A percentile compares a stretch with the other conserved stretches of the same genome.
Evolutionary conservation across 2,113 vertebrate species (phyloP).

Genomic region (Capra hircus): DNA sequence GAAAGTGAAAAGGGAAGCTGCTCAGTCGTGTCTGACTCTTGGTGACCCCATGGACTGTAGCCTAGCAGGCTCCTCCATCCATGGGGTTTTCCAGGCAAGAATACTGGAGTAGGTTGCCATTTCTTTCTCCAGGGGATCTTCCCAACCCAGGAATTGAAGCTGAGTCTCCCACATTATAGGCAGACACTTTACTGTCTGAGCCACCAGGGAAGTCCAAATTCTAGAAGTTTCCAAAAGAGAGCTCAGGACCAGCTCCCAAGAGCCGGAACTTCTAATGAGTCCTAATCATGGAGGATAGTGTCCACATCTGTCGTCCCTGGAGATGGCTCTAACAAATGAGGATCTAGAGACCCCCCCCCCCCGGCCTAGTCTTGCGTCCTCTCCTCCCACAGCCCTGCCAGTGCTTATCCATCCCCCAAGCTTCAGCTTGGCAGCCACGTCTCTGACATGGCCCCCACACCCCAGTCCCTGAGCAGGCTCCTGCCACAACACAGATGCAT

Average conservation of each 20-base stretch:
- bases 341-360: neutral
- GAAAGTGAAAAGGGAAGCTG: neutral
- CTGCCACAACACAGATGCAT: neutral
- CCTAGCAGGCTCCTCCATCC: neutral
- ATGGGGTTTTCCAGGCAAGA: neutral
- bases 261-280: neutral
- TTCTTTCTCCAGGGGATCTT: neutral
- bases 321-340: neutral
- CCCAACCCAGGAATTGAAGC: neutral
- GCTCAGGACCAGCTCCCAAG: neutral
- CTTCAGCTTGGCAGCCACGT: neutral
- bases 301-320: neutral
- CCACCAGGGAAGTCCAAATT: neutral
- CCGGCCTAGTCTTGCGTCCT: neutral
- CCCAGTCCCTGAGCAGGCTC: neutral
- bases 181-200: neutral
- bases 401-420: neutral
- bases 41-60: neutral
- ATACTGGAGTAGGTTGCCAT: neutral
- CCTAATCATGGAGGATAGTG: neutral
- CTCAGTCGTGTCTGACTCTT: fast-evolving
- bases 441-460: neutral
- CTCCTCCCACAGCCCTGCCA: neutral
- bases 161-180: neutral
- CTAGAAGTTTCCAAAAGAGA: neutral